phyloP scores from a whole-genome alignment of 1,140 invertebrate genomes.

The Belonocnema kinseyi region DNA sequence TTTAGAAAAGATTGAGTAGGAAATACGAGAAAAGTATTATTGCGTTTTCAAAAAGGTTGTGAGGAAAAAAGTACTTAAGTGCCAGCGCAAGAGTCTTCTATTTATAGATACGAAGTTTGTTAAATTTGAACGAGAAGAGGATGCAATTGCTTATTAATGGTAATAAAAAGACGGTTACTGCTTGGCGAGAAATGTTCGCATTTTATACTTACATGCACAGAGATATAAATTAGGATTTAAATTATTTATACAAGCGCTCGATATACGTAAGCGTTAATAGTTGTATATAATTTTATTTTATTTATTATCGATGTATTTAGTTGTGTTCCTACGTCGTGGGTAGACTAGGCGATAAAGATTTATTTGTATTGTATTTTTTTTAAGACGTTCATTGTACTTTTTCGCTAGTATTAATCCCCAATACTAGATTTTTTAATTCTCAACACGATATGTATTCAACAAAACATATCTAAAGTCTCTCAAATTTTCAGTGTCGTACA shows the following conservation, averaged over 20 bases:
- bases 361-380: neutral
- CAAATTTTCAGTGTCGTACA: too few species aligned
- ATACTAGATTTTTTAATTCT: neutral
- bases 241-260: conserved; percentile 6
- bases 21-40: conserved; percentile 13
- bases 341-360: neutral
- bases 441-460: too few species aligned
- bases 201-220: conserved; percentile 12
- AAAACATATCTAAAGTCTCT: too few species aligned
- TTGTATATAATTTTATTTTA: conserved; percentile 30
- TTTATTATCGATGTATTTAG: neutral
- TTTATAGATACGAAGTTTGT: conserved; percentile 9
- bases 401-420: neutral
- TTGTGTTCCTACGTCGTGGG: neutral
- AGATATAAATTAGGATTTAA: conserved; percentile 24
- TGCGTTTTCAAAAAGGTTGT: conserved; percentile 29
- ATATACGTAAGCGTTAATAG: neutral
- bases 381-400: neutral
- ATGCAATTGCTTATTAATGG: conserved; percentile 6
- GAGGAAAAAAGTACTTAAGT: conserved; percentile 31
- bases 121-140: conserved; percentile 9
- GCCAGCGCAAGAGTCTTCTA: conserved; percentile 25
- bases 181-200: conserved; percentile 19
- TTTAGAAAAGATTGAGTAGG: neutral
- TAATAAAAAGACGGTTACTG: neutral